Conservation (phyloP, 2,113 vertebrate genomes). For the Chroicocephalus ridibundus region DNA sequence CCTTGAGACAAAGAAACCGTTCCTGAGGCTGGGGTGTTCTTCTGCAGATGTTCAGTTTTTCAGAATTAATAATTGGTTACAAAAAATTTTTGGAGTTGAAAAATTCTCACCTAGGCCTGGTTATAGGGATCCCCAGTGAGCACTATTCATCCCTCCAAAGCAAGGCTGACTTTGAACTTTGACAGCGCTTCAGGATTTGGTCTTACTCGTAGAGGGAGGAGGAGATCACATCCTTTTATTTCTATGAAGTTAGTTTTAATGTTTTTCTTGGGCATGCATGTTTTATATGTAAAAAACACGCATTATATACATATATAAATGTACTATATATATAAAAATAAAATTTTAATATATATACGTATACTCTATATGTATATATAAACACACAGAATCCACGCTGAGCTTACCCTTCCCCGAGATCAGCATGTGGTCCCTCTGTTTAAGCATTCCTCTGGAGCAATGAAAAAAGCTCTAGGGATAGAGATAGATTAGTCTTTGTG, state of each 20-base stretch:
- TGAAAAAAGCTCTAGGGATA: not conserved
- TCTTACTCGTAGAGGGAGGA: not conserved
- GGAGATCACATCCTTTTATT: not conserved
- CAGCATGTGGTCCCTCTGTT: not conserved
- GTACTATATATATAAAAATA: not conserved
- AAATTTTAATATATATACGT: not conserved
- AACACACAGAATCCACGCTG: not conserved
- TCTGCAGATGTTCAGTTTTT: not conserved
- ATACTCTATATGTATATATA: not conserved
- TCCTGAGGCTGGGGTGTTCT: not conserved
- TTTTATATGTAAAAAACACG: not conserved
- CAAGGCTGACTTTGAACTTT: not conserved
- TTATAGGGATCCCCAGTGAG: not conserved
- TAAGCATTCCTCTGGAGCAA: not conserved
- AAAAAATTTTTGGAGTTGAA: not conserved
- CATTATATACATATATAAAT: not conserved
- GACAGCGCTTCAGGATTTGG: not conserved
- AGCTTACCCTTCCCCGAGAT: not conserved
- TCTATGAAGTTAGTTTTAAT: not conserved
- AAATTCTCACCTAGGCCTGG: not conserved
- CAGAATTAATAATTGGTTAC: not conserved
- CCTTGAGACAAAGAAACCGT: not conserved
- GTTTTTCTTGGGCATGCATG: not conserved
- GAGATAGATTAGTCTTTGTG: not conserved
- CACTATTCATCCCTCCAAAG: not conserved